A percentile compares a stretch with the other conserved stretches of the same genome.
phyloP scores from a whole-genome alignment of 2,113 vertebrate species.

The Ailurus styani region DNA sequence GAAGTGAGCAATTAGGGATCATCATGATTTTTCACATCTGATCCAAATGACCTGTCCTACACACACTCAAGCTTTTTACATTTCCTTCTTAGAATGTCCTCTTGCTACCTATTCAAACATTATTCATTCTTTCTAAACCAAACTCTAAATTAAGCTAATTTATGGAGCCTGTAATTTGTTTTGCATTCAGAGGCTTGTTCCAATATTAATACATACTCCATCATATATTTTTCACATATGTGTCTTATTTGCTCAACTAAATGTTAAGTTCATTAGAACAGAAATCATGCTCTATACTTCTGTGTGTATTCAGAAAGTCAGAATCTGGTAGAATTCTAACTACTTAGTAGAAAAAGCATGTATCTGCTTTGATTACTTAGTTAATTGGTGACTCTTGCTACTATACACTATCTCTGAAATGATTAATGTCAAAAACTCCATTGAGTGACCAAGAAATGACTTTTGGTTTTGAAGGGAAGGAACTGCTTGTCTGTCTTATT shows the following conservation, averaged over 20 bases:
- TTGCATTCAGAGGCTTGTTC: not conserved
- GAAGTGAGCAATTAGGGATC: not conserved
- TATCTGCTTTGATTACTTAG: not conserved
- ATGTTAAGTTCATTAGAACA: not conserved
- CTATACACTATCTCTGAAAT: not conserved
- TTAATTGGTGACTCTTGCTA: not conserved
- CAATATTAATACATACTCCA: not conserved
- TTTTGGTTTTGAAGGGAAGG: not conserved
- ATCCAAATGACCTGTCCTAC: not conserved
- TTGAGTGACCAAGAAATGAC: not conserved
- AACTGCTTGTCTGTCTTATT: not conserved
- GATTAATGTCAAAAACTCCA: not conserved
- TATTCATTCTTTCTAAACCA: not conserved
- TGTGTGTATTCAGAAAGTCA: not conserved
- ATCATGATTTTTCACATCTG: not conserved
- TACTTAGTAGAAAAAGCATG: not conserved
- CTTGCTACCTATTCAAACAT: not conserved
- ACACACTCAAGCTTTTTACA: not conserved
- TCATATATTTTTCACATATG: not conserved
- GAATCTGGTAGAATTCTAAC: not conserved
- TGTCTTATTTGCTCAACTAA: not conserved
- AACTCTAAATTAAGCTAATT: not conserved
- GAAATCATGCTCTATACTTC: not conserved
- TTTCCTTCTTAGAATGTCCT: not conserved
- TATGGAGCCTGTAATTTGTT: not conserved